Evolutionary conservation across 1,140 invertebrate species (phyloP), one percentile per base, ranked within the genome.

Genomic region (Batillaria attramentaria): DNA sequence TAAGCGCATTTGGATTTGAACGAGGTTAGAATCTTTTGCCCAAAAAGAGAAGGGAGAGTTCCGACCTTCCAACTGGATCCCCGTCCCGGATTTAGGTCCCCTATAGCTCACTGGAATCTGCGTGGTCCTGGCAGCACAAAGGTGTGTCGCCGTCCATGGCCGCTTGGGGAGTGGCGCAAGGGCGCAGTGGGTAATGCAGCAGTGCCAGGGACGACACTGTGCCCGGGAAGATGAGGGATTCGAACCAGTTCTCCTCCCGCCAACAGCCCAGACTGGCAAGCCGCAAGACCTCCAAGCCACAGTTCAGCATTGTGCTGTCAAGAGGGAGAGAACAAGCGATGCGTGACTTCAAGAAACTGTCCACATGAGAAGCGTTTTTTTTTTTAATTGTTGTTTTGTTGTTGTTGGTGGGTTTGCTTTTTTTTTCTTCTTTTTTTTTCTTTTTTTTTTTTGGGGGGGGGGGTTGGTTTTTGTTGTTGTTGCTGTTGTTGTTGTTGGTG

Each of bases 111-210:
- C 73, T 57, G 28, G 85, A 84, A 77, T 87, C 86, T 28, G 78
- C 78, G 33, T 87, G 86, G 10, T 83, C 83, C 6, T 83, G 82
- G 18, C 84, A 85, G 35, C 79, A 86, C 0, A 86, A n/a, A 8
- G 83, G 77, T 68, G 78, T 79, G 4, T 82, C 81, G 60, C 83
- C 84, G 35, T 86, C 85, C 24, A 54, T 68, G 20, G 83, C 82
- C 42, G 76, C 80, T 3, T 79, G 73, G 2, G 84, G 83, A 1
- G 75, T 77, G 24, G 66, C 80, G 33, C 77, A 76, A 31, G 78
- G 39, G 76, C 86, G 84, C 1, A 82, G 66, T 3, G 86, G 86
- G 54, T 87, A 87, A 72, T 87, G 86, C 72, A 86, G 79, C 41
- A 87, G 54, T 16, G 84, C 75, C 54, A 84, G 85, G 24, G 86